These are phyloP conservation scores for Burhinus bistriatus DNA, from an alignment of 2,113 vertebrate genomes.

Conservation along the genomic window DNA sequence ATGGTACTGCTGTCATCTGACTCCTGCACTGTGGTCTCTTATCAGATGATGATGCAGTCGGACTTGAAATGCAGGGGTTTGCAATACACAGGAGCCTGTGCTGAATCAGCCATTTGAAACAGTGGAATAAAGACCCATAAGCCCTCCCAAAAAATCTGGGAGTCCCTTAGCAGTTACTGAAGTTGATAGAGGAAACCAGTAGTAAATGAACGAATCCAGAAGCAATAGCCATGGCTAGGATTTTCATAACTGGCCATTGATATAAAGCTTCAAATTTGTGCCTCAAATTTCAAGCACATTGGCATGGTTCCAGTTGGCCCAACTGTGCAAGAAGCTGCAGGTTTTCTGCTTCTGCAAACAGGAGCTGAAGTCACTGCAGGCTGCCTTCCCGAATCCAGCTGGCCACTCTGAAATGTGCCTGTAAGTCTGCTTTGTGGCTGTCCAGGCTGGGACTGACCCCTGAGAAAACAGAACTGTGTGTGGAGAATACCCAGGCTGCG, in stretches of 20 bases:
- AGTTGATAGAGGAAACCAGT: not conserved
- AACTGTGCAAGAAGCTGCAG: not conserved
- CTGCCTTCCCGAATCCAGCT: not conserved
- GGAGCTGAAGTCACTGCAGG: not conserved
- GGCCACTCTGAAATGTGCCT: not conserved
- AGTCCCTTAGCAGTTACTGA: not conserved
- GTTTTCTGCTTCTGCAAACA: not conserved
- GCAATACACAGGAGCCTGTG: not conserved
- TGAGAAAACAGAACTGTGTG: not conserved
- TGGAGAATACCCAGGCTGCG: not conserved
- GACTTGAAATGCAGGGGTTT: not conserved
- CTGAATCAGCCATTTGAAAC: not conserved
- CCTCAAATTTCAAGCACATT: not conserved
- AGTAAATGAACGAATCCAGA: not conserved
- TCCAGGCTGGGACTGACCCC: not conserved
- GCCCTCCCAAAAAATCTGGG: not conserved
- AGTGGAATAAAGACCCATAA: not conserved
- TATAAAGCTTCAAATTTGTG: not conserved
- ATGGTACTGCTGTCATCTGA: not conserved
- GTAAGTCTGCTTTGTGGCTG: not conserved
- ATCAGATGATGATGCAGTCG: not conserved
- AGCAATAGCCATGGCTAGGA: accelerated
- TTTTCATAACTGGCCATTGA: not conserved
- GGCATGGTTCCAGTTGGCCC: not conserved
- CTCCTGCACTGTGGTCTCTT: not conserved